Percentiles rank a stretch among this genome's conserved stretches.
These are phyloP conservation scores for rabbit (Oryctolagus cuniculus) DNA, from an alignment of 2,113 vertebrate species.

Conservation along the genomic window mOryCun1.1 NC_091447.1:57676001-57676500, in stretches of 20 bases:
- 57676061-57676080: background rate
- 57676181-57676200: too few relatives aligned
- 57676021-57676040: background rate
- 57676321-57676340: background rate
- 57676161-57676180: too few relatives aligned
- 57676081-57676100: background rate
- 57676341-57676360: background rate
- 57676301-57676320: background rate
- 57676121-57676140: background rate
- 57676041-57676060: background rate
- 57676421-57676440: too few relatives aligned
- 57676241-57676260: background rate
- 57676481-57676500: fast-evolving
- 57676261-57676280: background rate
- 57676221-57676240: fast-evolving
- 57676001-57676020: background rate
- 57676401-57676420: too few relatives aligned
- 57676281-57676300: background rate
- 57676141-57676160: background rate
- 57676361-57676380: too few relatives aligned
- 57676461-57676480: fast-evolving
- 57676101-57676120: background rate
- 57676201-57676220: too few relatives aligned
- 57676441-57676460: background rate
- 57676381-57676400: background rate